These are phyloP conservation scores for Pristionchus maxplancki DNA, from an alignment of 2,888 invertebrate genomes.

Conservation along the genomic window DNA sequence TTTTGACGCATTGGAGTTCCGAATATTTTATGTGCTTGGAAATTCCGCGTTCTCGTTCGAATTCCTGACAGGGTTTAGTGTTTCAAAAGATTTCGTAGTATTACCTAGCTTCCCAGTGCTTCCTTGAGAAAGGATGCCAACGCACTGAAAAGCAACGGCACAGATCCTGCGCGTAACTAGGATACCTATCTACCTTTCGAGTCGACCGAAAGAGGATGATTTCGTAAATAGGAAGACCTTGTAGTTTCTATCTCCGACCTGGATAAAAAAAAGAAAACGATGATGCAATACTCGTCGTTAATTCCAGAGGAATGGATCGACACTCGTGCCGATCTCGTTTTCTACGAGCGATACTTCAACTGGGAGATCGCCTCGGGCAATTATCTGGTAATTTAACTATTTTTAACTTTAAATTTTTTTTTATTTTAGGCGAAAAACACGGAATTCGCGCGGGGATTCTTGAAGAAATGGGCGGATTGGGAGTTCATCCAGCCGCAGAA, in stretches of 20 bases:
- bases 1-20: no score
- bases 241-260: no score
- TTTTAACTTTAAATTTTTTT: neutral
- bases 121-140: no score
- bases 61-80: no score
- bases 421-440: slow-evolving; percentile 62
- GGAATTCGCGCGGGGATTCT: slow-evolving; percentile 59
- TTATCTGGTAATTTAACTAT: slow-evolving; percentile 66
- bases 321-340: slow-evolving; percentile 72
- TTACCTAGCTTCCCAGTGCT: neutral
- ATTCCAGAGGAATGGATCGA: slow-evolving; percentile 75
- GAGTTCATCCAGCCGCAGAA: slow-evolving; percentile 69
- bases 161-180: neutral
- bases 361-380: slow-evolving; percentile 77
- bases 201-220: no score
- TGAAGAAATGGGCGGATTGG: slow-evolving; percentile 67
- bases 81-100: no score
- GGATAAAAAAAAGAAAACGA: no score
- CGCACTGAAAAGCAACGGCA: neutral
- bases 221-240: no score
- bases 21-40: no score
- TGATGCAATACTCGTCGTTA: no score
- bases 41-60: no score
- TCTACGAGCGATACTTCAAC: slow-evolving; percentile 77
- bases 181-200: no score